Base-by-base conservation (phyloP, 1,140 invertebrate genomes). In the Drosophila trapezifrons region DNA sequence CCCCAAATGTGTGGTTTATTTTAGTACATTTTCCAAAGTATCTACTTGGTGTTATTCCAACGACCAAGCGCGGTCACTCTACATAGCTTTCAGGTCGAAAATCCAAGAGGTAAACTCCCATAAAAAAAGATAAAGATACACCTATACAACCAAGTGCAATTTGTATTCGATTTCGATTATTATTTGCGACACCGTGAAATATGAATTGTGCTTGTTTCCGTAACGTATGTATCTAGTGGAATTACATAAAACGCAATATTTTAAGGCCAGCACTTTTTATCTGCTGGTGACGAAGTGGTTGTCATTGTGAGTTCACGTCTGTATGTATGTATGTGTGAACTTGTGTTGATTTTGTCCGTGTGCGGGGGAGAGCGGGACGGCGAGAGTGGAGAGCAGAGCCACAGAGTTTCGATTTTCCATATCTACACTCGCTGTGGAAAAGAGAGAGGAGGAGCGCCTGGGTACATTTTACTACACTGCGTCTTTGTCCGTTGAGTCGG, bases 261-360 rank as follows among this genome's bases (percentile, higher is more conserved):
- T 79, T 65, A 73, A 82, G 71, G 79, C 75, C 82, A 86, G 75
- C 56, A 32, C 45, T 78, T 84, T 87, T 87, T 87, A 83, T 87
- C 71, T 86, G 79, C 72, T 85, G 79, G 79, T 86, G 82, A 86
- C 82, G 82, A 86, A 85, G 83, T 86, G 83, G 83, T 86, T 86
- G 83, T 86, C 83, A 86, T 87, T 86, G 83, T 87, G 78, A 76
- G 78, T 79, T 83, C 51, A 64, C 22, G 40, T 75, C 52, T 60
- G 67, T 78, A 58, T 54, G 66, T 54, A 63, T 71, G 43, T 75
- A 54, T 75, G 49, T 75, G 72, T 78, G 75, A 87, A 87, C 78
- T 78, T 85, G 82, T 87, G 83, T 81, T 86, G 83, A 80, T 84
- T 79, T 84, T 59, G 70, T 79, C 54, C 72, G 58, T 75, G 70